Evolutionary conservation across 1,140 invertebrate species (phyloP).

Genomic region (Heterodera schachtii): DNA sequence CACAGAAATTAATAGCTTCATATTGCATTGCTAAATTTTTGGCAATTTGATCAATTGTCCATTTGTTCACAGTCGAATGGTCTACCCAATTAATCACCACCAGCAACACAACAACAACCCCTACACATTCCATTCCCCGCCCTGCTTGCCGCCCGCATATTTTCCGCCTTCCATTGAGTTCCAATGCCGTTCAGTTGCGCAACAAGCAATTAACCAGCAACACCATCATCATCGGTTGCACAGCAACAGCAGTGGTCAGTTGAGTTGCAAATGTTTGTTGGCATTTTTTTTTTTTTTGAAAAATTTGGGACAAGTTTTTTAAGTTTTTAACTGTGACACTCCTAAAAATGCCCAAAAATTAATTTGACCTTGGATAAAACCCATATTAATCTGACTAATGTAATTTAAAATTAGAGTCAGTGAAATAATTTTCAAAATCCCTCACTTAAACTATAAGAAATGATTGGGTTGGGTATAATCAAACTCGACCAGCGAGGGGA

Average conservation of each 20-base stretch:
- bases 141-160: constrained; percentile 22
- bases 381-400: no score
- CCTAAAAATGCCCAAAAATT: no score
- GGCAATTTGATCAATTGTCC: not conserved
- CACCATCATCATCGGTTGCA: not conserved
- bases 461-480: no score
- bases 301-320: no score
- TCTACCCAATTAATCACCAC: constrained; percentile 2
- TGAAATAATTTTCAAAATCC: no score
- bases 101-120: not conserved
- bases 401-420: no score
- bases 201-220: constrained; percentile 6
- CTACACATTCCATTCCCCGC: not conserved
- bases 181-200: not conserved
- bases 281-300: not conserved
- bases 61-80: not conserved
- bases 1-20: not conserved
- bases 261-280: not conserved
- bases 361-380: no score
- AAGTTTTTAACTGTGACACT: no score
- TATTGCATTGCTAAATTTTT: not conserved
- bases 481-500: no score
- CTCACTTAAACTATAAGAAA: no score
- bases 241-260: not conserved
- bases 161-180: constrained; percentile 20